Base-by-base conservation (phyloP, 1,140 invertebrate genomes). In the Microplitis mediator region DNA sequence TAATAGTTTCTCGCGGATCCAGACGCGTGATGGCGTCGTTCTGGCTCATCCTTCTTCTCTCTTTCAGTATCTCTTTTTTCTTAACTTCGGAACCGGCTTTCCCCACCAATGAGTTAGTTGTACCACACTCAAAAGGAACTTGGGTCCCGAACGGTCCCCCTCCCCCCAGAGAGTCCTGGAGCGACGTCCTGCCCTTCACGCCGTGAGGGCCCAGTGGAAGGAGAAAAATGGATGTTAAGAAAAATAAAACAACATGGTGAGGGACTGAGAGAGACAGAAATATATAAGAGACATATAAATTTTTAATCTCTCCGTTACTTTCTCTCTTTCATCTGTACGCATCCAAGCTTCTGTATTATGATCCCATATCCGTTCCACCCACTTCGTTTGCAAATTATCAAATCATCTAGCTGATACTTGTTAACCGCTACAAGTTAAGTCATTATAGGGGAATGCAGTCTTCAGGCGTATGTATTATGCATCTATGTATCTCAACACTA, bases 21-120 rank as follows among this genome's bases (percentile, higher is more conserved):
- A 14, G 23, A 58, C 69, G 35, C 78, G 82, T 80, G 82, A 86
- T 86, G 85, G 85, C 84, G 83, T 80, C 80, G 69, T 65, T 67
- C 39, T 67, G 31, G 14, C 32, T 67, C 65, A 16, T 34, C 45
- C n/a, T 31, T 13, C 52, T 31, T 67, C 39, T 54, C 39, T 76
- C 71, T 76, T 75, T 81, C 79, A 76, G n/a, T 45, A 52, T 45
- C 34, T 16, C 56, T 45, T 54, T 67, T 54, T 23, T 67, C 54
- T 68, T 50, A n/a, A 9, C 56, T 70, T 78, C 5, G 79, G 78
- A 86, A 87, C 86, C 86, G 84, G 85, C 86, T 87, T 78, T 83
- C 84, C 84, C 84, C 81, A 79, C 85, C 71, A 74, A 32, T 34
- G 23, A 32, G 14, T 45, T 45, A 45, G 39, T 4, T n/a, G 13